phyloP scores from a whole-genome alignment of 2,113 vertebrate species.

The Boulengeromyrus knoepffleri region DNA sequence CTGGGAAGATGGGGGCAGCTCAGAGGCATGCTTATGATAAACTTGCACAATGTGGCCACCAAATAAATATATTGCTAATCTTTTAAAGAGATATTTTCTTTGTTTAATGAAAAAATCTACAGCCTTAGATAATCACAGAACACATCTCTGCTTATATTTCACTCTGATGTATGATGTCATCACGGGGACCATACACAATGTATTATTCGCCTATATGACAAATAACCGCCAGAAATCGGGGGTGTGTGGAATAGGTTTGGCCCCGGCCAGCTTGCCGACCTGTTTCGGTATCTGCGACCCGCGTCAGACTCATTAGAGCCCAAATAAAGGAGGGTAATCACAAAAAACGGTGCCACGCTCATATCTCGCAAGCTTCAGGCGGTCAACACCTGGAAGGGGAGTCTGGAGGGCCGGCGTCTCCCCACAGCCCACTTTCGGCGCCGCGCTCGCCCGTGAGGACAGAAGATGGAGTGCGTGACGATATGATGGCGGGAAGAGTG shows the following conservation, averaged over 20 bases:
- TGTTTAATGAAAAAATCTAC: constrained; percentile 73
- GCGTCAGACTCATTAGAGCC: constrained; percentile 44
- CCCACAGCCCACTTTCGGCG: neutral
- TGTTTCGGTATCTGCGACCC: constrained; percentile 58
- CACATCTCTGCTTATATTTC: constrained; percentile 72
- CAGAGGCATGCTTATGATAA: constrained; percentile 46
- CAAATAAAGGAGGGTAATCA: constrained; percentile 19
- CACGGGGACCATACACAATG: constrained; percentile 60
- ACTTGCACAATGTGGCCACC: constrained; percentile 53
- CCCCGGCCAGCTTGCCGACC: constrained; percentile 52
- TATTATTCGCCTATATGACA: constrained; percentile 71
- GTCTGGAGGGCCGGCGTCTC: constrained; percentile 9
- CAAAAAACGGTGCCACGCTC: constrained; percentile 7
- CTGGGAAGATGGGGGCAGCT: constrained; percentile 29
- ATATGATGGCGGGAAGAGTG: constrained; percentile 9
- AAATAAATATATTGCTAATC: constrained; percentile 65
- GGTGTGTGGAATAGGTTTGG: constrained; percentile 59
- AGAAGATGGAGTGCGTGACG: constrained; percentile 5
- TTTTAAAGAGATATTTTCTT: constrained; percentile 72
- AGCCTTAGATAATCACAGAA: constrained; percentile 63
- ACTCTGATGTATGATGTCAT: constrained; percentile 72
- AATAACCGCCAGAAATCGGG: constrained; percentile 54
- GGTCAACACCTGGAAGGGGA: constrained; percentile 7
- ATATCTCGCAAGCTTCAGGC: constrained; percentile 15
- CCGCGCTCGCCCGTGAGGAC: neutral